Conservation (phyloP, 2,797 vertebrate species). For the Odontamblyopus rebecca region DNA sequence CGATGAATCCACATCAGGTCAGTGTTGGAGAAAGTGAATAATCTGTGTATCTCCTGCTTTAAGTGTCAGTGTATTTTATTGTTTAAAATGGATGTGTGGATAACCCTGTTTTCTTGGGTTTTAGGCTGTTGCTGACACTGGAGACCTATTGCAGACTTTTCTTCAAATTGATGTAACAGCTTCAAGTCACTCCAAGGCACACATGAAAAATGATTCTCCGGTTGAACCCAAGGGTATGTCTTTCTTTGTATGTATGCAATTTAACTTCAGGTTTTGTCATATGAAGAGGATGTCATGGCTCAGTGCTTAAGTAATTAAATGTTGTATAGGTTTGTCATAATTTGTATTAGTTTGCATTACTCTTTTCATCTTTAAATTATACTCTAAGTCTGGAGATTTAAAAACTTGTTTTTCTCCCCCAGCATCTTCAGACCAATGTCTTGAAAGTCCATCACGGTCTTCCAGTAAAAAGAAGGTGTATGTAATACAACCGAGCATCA, state of each 20-base stretch:
- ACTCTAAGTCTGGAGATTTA: neutral
- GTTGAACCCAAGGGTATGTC: neutral
- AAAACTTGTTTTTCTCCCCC: conserved; percentile 12
- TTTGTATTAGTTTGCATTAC: neutral
- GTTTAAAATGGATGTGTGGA: neutral
- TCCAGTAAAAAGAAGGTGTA: conserved; percentile 36
- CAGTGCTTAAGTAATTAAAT: neutral
- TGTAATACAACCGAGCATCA: conserved; percentile 30
- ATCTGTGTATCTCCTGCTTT: neutral
- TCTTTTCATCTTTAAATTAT: neutral
- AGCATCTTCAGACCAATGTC: conserved; percentile 21
- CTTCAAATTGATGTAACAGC: conserved; percentile 11
- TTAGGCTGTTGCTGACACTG: conserved; percentile 35
- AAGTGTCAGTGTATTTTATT: neutral
- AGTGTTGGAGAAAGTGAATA: conserved; percentile 35
- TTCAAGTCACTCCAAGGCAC: conserved; percentile 3
- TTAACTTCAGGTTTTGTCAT: neutral
- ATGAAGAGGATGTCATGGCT: neutral
- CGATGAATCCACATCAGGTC: conserved; percentile 39
- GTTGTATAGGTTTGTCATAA: neutral
- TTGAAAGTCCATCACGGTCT: conserved; percentile 6
- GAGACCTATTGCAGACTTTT: conserved; percentile 2
- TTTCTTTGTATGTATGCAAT: neutral
- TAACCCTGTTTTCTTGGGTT: conserved; percentile 4
- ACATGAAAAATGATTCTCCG: conserved; percentile 3